These are phyloP conservation scores for Apomyelois bistriatella DNA, from an alignment of 2,888 invertebrate species.

Conservation along the genomic window DNA sequence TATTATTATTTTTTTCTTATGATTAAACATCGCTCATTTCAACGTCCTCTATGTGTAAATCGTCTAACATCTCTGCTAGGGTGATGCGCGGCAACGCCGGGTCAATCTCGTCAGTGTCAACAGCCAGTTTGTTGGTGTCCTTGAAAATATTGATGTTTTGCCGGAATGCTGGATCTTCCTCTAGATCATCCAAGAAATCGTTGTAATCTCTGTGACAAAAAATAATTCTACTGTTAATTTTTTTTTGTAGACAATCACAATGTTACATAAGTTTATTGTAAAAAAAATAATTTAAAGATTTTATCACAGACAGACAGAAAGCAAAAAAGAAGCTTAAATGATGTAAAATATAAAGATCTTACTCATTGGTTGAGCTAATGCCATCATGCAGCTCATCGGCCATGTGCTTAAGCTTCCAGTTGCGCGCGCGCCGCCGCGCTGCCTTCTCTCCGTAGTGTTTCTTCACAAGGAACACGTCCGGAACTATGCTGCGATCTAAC, in stretches of 20 bases:
- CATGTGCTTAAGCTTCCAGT: constrained; percentile 96
- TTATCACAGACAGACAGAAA: no score
- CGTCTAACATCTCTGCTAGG: constrained; percentile 96
- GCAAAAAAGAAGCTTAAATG: no score
- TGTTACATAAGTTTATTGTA: no score
- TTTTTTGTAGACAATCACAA: no score
- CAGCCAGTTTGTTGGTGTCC: constrained; percentile 69
- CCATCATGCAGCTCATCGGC: constrained; percentile 81
- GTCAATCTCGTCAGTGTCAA: constrained; percentile 81
- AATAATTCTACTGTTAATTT: constrained; percentile 1
- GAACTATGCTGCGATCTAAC: constrained; percentile 83
- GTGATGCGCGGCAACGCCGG: constrained; percentile 87
- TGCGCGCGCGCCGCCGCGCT: constrained; percentile 85
- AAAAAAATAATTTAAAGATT: no score
- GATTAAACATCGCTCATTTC: constrained; percentile 83
- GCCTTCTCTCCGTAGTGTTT: constrained; percentile 90
- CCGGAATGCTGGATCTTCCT: constrained; percentile 94
- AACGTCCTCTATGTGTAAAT: constrained; percentile 89
- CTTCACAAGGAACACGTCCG: constrained; percentile 97
- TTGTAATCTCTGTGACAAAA: constrained; percentile 88
- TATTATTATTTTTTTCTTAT: not conserved
- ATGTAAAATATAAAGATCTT: constrained; percentile 29
- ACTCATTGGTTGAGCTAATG: constrained; percentile 78
- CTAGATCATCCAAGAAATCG: constrained; percentile 97
- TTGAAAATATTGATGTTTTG: constrained; percentile 97